A percentile compares a stretch with the other conserved stretches of the same genome.
Evolutionary conservation across 2,113 vertebrate species (phyloP).

Genomic region (Aptenodytes patagonicus): DNA sequence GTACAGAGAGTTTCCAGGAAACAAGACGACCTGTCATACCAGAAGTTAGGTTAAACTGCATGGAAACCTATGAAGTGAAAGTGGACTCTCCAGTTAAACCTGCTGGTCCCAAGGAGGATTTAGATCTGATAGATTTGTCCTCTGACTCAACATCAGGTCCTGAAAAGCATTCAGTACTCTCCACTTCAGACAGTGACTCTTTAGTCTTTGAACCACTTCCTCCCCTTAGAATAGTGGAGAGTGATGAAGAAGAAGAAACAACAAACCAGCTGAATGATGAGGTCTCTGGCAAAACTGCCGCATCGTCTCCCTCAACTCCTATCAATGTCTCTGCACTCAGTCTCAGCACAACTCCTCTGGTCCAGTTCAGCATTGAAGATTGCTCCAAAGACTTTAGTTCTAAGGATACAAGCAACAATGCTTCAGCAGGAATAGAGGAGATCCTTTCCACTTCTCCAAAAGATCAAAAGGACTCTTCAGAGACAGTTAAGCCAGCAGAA

Average conservation of each 20-base stretch:
- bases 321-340: constrained; percentile 74
- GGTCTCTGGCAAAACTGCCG: constrained; percentile 46
- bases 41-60: constrained; percentile 94
- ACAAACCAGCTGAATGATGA: constrained; percentile 61
- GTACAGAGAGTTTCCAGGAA: constrained; percentile 75
- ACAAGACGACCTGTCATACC: constrained; percentile 88
- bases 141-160: constrained; percentile 92
- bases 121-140: constrained; percentile 94
- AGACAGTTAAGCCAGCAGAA: constrained; percentile 49
- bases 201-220: constrained; percentile 93
- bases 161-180: constrained; percentile 92
- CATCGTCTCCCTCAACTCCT: constrained; percentile 68
- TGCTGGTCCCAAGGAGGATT: constrained; percentile 81
- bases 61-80: constrained; percentile 91
- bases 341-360: constrained; percentile 80
- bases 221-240: constrained; percentile 94
- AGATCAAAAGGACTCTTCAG: constrained; percentile 46
- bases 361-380: constrained; percentile 92
- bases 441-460: constrained; percentile 46
- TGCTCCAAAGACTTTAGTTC: constrained; percentile 79
- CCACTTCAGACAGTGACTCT: constrained; percentile 95
- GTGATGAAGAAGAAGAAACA: constrained; percentile 89
- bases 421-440: constrained; percentile 41
- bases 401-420: constrained; percentile 58
- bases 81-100: constrained; percentile 75